These are phyloP conservation scores for Sander lucioperca DNA, from an alignment of 2,113 vertebrate genomes.

Conservation along the genomic window DNA sequence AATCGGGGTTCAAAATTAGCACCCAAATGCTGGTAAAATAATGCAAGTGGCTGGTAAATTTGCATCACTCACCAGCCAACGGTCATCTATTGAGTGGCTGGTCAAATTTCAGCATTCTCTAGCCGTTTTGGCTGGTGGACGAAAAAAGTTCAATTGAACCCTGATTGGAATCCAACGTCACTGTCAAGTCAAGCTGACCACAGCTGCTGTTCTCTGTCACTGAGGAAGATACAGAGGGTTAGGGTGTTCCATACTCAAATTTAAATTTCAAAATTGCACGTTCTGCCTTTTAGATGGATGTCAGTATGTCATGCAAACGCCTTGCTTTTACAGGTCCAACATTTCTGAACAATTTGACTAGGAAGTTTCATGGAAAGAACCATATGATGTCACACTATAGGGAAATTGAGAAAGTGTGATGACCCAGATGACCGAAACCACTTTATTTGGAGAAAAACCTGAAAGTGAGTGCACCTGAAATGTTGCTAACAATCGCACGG, in stretches of 20 bases:
- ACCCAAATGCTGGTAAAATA: too few relatives aligned
- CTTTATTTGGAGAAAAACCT: not conserved
- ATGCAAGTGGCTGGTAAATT: too few relatives aligned
- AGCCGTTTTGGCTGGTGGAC: too few relatives aligned
- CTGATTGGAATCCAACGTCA: not conserved
- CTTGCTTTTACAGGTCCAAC: not conserved
- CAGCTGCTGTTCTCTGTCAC: slow-evolving; percentile 12
- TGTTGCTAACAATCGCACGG: not conserved
- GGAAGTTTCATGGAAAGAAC: not conserved
- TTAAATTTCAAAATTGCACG: too few relatives aligned
- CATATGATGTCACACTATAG: not conserved
- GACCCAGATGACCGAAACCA: not conserved
- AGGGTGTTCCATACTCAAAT: too few relatives aligned
- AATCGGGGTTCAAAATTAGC: not conserved
- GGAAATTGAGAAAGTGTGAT: not conserved
- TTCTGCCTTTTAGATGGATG: not conserved
- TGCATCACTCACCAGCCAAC: too few relatives aligned
- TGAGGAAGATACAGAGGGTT: not conserved
- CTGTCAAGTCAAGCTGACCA: not conserved
- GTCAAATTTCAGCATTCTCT: too few relatives aligned
- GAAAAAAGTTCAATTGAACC: too few relatives aligned
- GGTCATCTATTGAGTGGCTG: too few relatives aligned
- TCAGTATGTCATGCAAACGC: not conserved
- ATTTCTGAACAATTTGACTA: not conserved
- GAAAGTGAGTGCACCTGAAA: not conserved